Evolutionary conservation across 1,140 invertebrate species (phyloP), one percentile per base, ranked within the genome.

Genomic region (Lysiphlebus fabarum): DNA sequence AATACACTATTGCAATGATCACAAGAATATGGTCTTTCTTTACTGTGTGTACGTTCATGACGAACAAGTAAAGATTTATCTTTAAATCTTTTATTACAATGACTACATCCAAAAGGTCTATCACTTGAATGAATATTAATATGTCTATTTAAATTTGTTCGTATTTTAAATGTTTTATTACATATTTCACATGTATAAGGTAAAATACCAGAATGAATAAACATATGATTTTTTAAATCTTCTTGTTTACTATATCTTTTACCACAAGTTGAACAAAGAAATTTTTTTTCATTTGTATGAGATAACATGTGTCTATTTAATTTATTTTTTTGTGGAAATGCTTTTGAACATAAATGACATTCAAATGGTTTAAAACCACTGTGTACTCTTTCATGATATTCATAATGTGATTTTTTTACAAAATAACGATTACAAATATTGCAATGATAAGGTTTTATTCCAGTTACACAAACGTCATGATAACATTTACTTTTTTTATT

Each of bases 291-390:
- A 54, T 64, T 65, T 47, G 58, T 71, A 49, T 80, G 77, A 0
- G 70, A 73, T 34, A 61, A 58, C 71, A 96, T 93, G 71, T 97
- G 95, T 50, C 91, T 81, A 74, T 95, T 95, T 50, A 96, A 81
- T 65, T 80, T 80, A 45, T 76, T 77, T 40, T 66, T 67, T 41
- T 76, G 73, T 4, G 72, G 70, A 66, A 80, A 80, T 14, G 75
- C 70, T 63, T 79, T 79, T 1, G 75, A 86, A 69, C 90, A 92
- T 53, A 87, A 80, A 33, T 82, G 82, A 71, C 90, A 92, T 70
- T 89, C 88, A 67, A 86, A 90, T 0, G 88, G 88, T 71, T 89
- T 88, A 67, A 91, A 88, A 9, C 89, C 89, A 0, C 84, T 88
- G 66, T 92, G 90, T 6, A 88, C 87, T 53, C 94, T 83, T 59